These are phyloP conservation scores for Myotis findleyi DNA, from an alignment of 2,797 vertebrate species.

Conservation along the genomic window DNA sequence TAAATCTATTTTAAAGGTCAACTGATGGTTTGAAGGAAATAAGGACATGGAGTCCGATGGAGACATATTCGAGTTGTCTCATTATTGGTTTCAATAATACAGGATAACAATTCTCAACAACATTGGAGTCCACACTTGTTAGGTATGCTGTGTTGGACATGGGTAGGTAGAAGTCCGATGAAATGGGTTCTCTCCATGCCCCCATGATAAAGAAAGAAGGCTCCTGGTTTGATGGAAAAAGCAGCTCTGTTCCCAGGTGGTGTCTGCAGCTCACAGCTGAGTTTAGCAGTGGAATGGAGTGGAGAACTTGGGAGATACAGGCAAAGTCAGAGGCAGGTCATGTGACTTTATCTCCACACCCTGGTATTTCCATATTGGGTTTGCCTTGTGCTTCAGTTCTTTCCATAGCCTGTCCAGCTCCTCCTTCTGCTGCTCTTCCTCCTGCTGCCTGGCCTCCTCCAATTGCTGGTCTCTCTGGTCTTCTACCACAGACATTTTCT, in stretches of 20 bases:
- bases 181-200: background rate
- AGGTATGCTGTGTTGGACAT: background rate
- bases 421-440: conserved; percentile 89
- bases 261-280: background rate
- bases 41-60: conserved; percentile 24
- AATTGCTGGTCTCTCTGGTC: conserved; percentile 82
- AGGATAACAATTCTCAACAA: conserved; percentile 19
- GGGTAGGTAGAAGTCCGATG: background rate
- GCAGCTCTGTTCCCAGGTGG: background rate
- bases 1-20: conserved; percentile 13
- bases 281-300: conserved; percentile 90
- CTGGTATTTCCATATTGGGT: conserved; percentile 93
- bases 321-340: conserved; percentile 90
- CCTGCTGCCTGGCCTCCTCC: conserved; percentile 83
- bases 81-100: background rate
- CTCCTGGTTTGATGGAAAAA: background rate
- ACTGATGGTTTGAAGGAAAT: conserved; percentile 26
- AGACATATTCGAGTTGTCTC: background rate
- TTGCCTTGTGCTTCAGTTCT: conserved; percentile 93
- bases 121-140: background rate
- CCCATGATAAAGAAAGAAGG: background rate
- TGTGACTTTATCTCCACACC: conserved; percentile 92
- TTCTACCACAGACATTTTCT: conserved; percentile 84
- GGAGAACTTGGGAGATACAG: conserved; percentile 94
- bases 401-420: conserved; percentile 89